These are phyloP conservation scores for Lytechinus pictus DNA, from an alignment of 35 echinoderm and acorn worm species.

Conservation along the genomic window DNA sequence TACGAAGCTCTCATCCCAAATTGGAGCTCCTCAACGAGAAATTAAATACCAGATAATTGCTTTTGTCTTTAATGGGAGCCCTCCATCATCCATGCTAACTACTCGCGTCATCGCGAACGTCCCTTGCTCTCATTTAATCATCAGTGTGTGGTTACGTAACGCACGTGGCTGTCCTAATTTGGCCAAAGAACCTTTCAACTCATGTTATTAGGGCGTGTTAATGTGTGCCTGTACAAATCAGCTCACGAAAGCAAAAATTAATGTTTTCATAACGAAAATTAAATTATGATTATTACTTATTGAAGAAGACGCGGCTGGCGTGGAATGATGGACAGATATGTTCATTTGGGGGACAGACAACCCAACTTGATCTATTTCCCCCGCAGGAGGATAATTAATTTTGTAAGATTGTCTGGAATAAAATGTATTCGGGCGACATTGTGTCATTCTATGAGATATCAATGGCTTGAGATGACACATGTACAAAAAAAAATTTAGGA, in stretches of 20 bases:
- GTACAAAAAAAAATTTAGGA: background rate
- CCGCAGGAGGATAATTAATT: background rate
- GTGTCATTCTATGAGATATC: background rate
- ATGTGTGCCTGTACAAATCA: background rate
- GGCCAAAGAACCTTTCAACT: background rate
- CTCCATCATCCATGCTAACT: background rate
- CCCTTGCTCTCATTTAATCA: background rate
- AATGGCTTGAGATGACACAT: background rate
- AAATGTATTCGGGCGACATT: background rate
- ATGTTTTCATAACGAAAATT: background rate
- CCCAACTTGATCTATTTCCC: too few relatives aligned
- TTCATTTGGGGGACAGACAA: background rate
- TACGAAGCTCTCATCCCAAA: background rate
- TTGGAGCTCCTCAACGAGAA: conserved; percentile 11
- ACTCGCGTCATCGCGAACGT: background rate
- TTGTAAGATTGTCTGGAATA: background rate
- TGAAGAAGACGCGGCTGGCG: background rate
- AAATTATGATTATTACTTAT: background rate
- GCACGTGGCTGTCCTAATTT: conserved; percentile 8
- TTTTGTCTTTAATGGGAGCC: conserved; percentile 11
- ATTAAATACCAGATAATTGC: conserved; percentile 42
- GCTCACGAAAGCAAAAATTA: background rate
- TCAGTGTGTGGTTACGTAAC: conserved; percentile 5
- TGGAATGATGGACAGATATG: background rate
- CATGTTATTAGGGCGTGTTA: background rate